These are phyloP conservation scores for Crypturellus undulatus DNA, from an alignment of 2,113 vertebrate genomes.

Conservation along the genomic window DNA sequence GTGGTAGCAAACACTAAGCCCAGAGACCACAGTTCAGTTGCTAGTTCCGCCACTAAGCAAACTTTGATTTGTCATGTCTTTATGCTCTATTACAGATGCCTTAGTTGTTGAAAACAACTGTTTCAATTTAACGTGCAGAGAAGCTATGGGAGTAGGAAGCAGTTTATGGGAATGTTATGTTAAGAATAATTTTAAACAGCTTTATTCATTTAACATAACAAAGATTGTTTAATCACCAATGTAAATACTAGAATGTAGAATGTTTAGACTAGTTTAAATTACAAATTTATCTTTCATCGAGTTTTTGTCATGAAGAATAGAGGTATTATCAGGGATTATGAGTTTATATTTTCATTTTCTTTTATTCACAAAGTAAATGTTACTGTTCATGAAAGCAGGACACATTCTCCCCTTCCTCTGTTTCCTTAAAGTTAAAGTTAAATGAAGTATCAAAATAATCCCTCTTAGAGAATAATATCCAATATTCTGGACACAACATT, in stretches of 20 bases:
- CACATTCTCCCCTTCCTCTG: not conserved
- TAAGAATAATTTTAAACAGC: not conserved
- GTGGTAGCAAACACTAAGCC: not conserved
- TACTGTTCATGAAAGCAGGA: not conserved
- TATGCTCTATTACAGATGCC: not conserved
- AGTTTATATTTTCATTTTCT: not conserved
- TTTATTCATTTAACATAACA: not conserved
- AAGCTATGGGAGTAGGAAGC: not conserved
- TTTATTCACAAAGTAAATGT: not conserved
- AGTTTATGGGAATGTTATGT: not conserved
- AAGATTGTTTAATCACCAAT: not conserved
- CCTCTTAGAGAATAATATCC: constrained; percentile 1
- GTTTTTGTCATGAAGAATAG: not conserved
- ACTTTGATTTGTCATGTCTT: not conserved
- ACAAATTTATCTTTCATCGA: not conserved
- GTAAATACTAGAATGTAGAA: not conserved
- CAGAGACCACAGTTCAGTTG: not conserved
- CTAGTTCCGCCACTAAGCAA: not conserved
- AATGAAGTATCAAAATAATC: constrained; percentile 21
- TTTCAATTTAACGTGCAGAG: not conserved
- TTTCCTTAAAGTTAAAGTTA: constrained; percentile 24
- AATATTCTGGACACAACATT: not conserved
- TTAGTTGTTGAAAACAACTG: not conserved
- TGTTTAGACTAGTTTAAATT: not conserved
- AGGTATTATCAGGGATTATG: not conserved